These are phyloP conservation scores for Pipa parva DNA, from an alignment of 2,113 vertebrate species.

Conservation along the genomic window DNA sequence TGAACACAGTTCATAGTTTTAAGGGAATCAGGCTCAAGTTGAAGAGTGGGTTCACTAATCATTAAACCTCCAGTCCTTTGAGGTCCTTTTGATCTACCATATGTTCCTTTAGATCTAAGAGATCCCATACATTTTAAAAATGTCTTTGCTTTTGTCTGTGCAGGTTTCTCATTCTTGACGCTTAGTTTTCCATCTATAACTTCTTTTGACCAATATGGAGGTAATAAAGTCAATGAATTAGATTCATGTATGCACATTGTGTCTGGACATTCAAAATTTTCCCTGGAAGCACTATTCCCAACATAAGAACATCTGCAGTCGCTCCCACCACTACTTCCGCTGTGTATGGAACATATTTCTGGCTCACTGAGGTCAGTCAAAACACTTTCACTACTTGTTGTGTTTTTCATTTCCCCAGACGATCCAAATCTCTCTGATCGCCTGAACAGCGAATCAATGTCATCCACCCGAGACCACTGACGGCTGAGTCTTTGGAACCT, in stretches of 20 bases:
- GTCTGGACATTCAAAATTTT: slow-evolving; percentile 67
- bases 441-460: slow-evolving; percentile 68
- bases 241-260: slow-evolving; percentile 67
- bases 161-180: slow-evolving; percentile 74
- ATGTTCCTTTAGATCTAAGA: slow-evolving; percentile 75
- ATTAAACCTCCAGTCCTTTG: slow-evolving; percentile 64
- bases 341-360: slow-evolving; percentile 84
- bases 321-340: slow-evolving; percentile 79
- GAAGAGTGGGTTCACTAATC: slow-evolving; percentile 80
- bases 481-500: slow-evolving; percentile 92
- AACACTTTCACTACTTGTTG: slow-evolving; percentile 88
- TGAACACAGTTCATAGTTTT: slow-evolving; percentile 72
- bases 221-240: slow-evolving; percentile 48
- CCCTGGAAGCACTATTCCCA: slow-evolving; percentile 53
- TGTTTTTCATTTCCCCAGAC: slow-evolving; percentile 72
- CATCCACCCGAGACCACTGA: slow-evolving; percentile 90
- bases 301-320: slow-evolving; percentile 56
- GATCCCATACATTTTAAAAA: slow-evolving; percentile 89
- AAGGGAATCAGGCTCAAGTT: slow-evolving; percentile 74
- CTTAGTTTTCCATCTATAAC: slow-evolving; percentile 59
- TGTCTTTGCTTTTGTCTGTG: slow-evolving; percentile 79
- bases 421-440: slow-evolving; percentile 59
- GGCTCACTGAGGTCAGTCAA: slow-evolving; percentile 92
- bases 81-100: slow-evolving; percentile 65
- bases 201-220: slow-evolving; percentile 61